Conservation (phyloP, 2,113 vertebrate species). For the Istiophorus platypterus region DNA sequence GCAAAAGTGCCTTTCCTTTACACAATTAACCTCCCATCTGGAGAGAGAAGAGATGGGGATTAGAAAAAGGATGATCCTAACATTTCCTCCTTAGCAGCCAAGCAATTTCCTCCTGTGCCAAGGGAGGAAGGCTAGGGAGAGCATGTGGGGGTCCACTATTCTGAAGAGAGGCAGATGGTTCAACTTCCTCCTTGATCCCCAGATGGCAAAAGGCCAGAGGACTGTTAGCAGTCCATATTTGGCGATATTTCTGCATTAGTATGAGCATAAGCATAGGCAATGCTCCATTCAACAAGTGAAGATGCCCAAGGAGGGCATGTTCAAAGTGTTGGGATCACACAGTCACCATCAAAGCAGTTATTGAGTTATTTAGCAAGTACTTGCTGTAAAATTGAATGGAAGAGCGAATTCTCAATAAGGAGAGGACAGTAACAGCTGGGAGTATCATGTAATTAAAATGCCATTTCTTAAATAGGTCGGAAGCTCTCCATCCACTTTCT, state of each 20-base stretch:
- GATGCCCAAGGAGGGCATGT: conserved; percentile 15
- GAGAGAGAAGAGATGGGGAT: conserved; percentile 58
- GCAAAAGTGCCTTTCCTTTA: conserved; percentile 68
- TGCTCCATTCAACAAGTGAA: conserved; percentile 51
- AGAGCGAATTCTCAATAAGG: not conserved
- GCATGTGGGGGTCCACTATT: conserved; percentile 59
- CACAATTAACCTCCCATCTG: conserved; percentile 83
- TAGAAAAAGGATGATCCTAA: conserved; percentile 62
- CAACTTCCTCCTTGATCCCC: conserved; percentile 69
- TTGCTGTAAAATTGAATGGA: not conserved
- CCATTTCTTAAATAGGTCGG: not conserved
- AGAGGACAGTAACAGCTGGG: not conserved
- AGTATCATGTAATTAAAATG: not conserved
- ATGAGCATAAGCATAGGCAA: conserved; percentile 28
- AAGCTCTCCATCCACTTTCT: not conserved
- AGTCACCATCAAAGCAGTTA: not conserved
- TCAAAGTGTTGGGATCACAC: not conserved
- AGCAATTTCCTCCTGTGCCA: conserved; percentile 55
- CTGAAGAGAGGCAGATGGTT: conserved; percentile 76
- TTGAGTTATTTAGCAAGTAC: not conserved
- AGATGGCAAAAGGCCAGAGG: conserved; percentile 70
- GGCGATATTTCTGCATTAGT: conserved; percentile 39
- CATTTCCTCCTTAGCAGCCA: conserved; percentile 60
- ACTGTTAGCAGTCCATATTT: conserved; percentile 55
- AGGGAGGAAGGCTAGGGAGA: conserved; percentile 58